Evolutionary conservation across 64 coral and sea anemone species (phyloP).

Genomic region (Trachythela sp.): DNA sequence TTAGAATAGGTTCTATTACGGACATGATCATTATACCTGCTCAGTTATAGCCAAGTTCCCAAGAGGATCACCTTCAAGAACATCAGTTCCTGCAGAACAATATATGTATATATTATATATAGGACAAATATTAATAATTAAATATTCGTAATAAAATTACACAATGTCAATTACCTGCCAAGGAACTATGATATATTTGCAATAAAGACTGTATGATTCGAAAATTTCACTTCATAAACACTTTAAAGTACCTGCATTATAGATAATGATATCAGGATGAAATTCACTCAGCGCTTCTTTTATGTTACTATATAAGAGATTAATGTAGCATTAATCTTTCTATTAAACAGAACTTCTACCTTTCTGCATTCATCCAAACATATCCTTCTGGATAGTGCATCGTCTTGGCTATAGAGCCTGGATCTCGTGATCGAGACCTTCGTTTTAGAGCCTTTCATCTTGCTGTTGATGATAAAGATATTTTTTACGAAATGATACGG

Average conservation of each 20-base stretch:
- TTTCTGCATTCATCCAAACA: not conserved
- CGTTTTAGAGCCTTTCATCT: no score
- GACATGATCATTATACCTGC: slow-evolving; percentile 52
- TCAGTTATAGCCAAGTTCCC: slow-evolving; percentile 79
- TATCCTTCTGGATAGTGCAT: no score
- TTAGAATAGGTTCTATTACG: no score
- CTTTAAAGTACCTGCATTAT: slow-evolving; percentile 67
- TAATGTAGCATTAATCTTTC: not conserved
- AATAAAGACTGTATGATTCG: not conserved
- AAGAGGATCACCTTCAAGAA: slow-evolving; percentile 89
- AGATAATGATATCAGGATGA: slow-evolving; percentile 84
- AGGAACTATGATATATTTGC: not conserved
- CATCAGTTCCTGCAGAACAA: slow-evolving; percentile 68
- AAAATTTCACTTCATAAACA: not conserved
- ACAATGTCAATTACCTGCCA: not conserved
- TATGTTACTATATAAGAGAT: slow-evolving; percentile 55
- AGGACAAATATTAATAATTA: not conserved
- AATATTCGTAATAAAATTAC: not conserved
- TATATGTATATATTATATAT: not conserved
- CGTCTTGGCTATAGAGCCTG: no score
- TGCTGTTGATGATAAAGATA: no score
- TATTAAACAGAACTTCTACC: not conserved
- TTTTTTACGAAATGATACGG: no score
- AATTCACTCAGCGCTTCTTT: slow-evolving; percentile 79
- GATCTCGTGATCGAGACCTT: no score